These are phyloP conservation scores for Drosophila willistoni DNA, from an alignment of 1,140 invertebrate genomes.

Conservation along the genomic window DNA sequence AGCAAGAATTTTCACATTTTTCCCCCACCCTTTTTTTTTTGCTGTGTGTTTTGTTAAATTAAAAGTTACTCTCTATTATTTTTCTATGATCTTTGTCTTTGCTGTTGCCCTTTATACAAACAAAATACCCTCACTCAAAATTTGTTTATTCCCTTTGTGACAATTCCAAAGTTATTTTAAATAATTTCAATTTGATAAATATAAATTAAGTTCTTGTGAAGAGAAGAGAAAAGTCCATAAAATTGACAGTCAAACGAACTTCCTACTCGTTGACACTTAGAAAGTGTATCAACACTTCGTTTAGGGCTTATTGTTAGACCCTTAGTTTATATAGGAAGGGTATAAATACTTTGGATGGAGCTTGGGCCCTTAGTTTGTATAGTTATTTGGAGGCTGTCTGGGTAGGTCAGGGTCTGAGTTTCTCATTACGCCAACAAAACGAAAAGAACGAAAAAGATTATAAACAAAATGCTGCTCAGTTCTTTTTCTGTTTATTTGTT, in stretches of 20 bases:
- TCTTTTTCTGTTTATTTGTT: conserved; percentile 36
- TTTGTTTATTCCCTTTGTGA: too few species aligned
- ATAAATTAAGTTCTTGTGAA: too few species aligned
- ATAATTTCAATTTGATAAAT: too few species aligned
- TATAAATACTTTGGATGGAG: not conserved
- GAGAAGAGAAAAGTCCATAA: too few species aligned
- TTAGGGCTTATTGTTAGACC: not conserved
- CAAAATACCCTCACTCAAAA: too few species aligned
- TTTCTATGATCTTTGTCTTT: conserved; percentile 29
- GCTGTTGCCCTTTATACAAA: not conserved
- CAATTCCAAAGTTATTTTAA: too few species aligned
- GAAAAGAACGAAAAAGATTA: conserved; percentile 56
- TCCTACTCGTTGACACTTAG: too few species aligned
- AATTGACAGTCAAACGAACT: too few species aligned
- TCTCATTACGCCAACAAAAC: conserved; percentile 35
- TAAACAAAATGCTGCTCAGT: conserved; percentile 71
- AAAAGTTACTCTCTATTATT: conserved; percentile 34
- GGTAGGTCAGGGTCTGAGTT: conserved; percentile 25
- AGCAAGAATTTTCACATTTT: conserved; percentile 7
- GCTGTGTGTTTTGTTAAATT: conserved; percentile 17
- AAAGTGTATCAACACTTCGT: too few species aligned
- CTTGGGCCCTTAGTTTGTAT: conserved; percentile 11
- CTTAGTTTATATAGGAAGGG: not conserved
- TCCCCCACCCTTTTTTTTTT: not conserved
- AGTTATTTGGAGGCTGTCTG: conserved; percentile 25